Evolutionary conservation across 2,888 invertebrate species (phyloP), one percentile per base, ranked within the genome.

Genomic region (Oligia strigilis): DNA sequence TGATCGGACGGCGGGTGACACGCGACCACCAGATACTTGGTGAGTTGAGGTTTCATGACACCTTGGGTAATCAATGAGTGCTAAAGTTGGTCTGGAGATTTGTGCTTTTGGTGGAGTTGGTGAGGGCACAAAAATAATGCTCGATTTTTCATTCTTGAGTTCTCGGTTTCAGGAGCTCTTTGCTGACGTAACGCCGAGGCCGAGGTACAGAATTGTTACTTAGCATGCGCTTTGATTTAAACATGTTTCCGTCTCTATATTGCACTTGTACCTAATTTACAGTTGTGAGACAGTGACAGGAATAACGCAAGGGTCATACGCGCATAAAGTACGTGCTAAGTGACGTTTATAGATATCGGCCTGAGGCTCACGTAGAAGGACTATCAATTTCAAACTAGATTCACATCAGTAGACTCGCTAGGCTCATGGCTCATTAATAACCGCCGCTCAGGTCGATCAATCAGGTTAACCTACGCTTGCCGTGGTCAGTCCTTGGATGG

Each of bases 11-110:
- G 6, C 17, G 52, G 52, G n/a, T 11, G 85, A 29, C 86, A 85
- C 83, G 75, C 81, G 86, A 66, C 86, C 77, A 17, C 11, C 64
- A 19, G 46, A 43, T 36, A 65, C 43, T 17, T n/a, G 17, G 9
- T 2, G 14, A n/a, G n/a, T 23, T 64, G 71, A 72, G 71, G 71
- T 60, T 76, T n/a, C 14, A 60, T 65, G 5, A 11, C 29, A 72
- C 36, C 36, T 65, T 29, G 13, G 29, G 3, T 58, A 43, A 66
- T 52, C 6, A 29, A 55, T 62, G 40, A 0, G 14, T 58, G 23
- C 2, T 43, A 1, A 40, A 55, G 43, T 82, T 52, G 29, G 19
- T 74, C 58, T 78, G 8, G 9, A 36, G 17, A 8, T 23, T 49
- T n/a, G 62, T 14, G 36, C 43, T 72, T 2, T 14, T n/a, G n/a